Percentiles rank a stretch among this genome's conserved stretches.
These are phyloP conservation scores for Motacilla tschutschensis DNA, from an alignment of 2,113 vertebrate species.

Conservation along the genomic window DNA sequence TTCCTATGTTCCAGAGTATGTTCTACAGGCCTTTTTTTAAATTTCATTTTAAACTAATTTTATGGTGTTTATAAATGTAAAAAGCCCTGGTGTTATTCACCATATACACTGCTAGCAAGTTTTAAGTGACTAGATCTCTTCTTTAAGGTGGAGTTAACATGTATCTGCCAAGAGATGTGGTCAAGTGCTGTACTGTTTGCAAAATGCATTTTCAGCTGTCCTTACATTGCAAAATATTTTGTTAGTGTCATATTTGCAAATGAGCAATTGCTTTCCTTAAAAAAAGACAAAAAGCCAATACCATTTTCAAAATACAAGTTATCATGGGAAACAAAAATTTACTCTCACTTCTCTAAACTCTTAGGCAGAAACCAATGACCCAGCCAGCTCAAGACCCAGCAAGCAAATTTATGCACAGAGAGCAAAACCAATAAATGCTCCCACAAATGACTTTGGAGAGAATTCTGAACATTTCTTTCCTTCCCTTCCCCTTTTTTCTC, in stretches of 20 bases:
- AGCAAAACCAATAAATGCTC: background rate
- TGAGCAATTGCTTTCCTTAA: background rate
- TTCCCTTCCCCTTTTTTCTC: background rate
- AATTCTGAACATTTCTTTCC: slow-evolving; percentile 29
- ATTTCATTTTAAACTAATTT: background rate
- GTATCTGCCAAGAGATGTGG: background rate
- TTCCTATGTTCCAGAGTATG: background rate
- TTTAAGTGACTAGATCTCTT: background rate
- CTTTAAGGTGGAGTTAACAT: background rate
- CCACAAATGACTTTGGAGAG: background rate
- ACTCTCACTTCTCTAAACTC: background rate
- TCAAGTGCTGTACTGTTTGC: background rate
- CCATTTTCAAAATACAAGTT: background rate
- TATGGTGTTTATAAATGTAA: background rate
- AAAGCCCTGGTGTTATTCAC: background rate
- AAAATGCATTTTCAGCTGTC: background rate
- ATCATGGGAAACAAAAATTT: background rate
- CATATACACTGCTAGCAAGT: background rate
- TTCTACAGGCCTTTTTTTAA: background rate
- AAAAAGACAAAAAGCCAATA: background rate
- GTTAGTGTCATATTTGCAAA: background rate
- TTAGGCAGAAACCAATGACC: background rate
- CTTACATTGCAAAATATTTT: slow-evolving; percentile 5
- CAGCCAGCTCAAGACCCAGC: background rate
- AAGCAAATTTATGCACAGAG: background rate